Conservation (phyloP, 2,113 vertebrate species). For the Leuciscus idus region DNA sequence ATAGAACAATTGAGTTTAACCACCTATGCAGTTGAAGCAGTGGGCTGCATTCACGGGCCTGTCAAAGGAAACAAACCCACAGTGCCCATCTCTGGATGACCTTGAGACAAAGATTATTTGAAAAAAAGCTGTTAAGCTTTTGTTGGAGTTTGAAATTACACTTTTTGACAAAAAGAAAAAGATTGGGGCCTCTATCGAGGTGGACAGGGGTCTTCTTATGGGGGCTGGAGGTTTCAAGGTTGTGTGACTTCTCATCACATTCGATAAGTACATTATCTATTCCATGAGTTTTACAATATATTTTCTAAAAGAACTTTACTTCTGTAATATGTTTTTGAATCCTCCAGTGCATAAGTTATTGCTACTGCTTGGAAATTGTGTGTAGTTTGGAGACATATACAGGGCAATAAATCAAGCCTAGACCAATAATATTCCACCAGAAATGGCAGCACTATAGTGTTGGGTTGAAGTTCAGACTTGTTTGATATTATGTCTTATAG, state of each 20-base stretch:
- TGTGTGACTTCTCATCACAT: slow-evolving; percentile 16
- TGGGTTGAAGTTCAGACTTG: not conserved
- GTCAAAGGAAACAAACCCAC: slow-evolving; percentile 1
- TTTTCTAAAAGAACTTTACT: slow-evolving; percentile 18
- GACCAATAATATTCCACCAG: not conserved
- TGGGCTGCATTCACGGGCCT: not conserved
- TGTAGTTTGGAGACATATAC: slow-evolving; percentile 26
- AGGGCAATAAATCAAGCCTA: slow-evolving; percentile 21
- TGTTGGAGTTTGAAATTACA: slow-evolving; percentile 58
- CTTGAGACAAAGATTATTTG: slow-evolving; percentile 37
- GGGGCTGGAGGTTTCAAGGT: not conserved
- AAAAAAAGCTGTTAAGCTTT: slow-evolving; percentile 33
- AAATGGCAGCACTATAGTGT: slow-evolving; percentile 20
- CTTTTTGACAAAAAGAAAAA: slow-evolving; percentile 33
- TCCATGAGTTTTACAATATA: not conserved
- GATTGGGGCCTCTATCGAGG: slow-evolving; percentile 13
- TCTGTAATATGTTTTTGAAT: slow-evolving; percentile 31
- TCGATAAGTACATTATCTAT: slow-evolving; percentile 11
- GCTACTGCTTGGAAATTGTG: slow-evolving; percentile 25
- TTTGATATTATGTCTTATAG: slow-evolving; percentile 25
- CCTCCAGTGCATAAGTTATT: slow-evolving; percentile 28
- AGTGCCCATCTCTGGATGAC: not conserved
- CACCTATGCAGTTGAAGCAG: slow-evolving; percentile 11
- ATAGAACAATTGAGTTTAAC: slow-evolving; percentile 19
- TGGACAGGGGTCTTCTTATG: not conserved